phyloP scores from a whole-genome alignment of 2,113 vertebrate genomes.

The western clawed frog (Xenopus tropicalis) region DNA sequence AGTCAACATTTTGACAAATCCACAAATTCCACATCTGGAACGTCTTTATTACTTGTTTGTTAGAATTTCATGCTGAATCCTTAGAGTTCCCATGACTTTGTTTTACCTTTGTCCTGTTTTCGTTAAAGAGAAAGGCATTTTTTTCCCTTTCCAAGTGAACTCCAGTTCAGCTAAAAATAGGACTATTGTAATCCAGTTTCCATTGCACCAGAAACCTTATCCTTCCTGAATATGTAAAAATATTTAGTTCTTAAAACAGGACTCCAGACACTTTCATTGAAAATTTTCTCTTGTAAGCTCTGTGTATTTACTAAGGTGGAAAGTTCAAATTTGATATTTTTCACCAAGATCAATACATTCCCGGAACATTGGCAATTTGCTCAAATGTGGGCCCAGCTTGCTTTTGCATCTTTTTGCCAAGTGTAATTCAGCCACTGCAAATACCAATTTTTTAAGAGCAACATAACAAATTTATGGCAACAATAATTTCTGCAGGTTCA shows the following conservation, averaged over 20 bases:
- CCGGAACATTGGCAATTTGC: no score
- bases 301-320: no score
- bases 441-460: no score
- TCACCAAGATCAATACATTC: no score
- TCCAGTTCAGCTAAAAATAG: conserved; percentile 34
- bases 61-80: conserved; percentile 9
- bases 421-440: no score
- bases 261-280: neutral
- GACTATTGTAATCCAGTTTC: conserved; percentile 19
- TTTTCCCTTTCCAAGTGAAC: conserved; percentile 8
- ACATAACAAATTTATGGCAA: no score
- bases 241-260: neutral
- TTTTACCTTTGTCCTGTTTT: conserved; percentile 21
- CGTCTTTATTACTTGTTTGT: conserved; percentile 7
- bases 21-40: conserved; percentile 31
- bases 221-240: conserved; percentile 6
- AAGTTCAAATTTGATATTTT: no score
- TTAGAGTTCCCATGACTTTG: conserved; percentile 18
- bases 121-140: conserved; percentile 12
- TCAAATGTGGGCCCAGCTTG: no score
- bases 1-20: conserved; percentile 5
- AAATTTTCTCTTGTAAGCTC: no score
- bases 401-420: no score
- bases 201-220: neutral
- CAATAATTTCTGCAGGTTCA: no score